Evolutionary conservation across 2,113 vertebrate species (phyloP).

Genomic region (Gallinago undulata): DNA sequence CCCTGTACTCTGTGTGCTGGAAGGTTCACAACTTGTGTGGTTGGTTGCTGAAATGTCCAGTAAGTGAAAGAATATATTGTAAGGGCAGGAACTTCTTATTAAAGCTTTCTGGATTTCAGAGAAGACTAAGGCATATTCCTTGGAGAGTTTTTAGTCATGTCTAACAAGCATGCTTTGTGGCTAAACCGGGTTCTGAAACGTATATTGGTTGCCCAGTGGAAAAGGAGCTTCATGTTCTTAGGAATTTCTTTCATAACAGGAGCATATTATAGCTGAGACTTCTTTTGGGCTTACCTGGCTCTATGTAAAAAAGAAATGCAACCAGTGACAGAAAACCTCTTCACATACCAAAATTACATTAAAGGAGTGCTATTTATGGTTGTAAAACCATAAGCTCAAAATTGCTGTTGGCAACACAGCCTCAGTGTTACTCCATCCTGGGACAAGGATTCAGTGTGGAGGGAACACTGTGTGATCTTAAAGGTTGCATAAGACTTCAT

Average conservation of each 20-base stretch:
- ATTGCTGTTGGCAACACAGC: background rate
- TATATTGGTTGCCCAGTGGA: slow-evolving; percentile 42
- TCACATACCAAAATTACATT: background rate
- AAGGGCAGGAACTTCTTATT: slow-evolving; percentile 35
- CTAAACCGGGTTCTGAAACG: background rate
- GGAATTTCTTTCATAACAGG: background rate
- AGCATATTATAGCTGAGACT: background rate
- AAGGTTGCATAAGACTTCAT: background rate
- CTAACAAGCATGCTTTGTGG: slow-evolving; percentile 44
- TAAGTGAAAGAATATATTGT: slow-evolving; percentile 62
- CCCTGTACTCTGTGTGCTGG: slow-evolving; percentile 27
- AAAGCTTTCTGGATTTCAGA: slow-evolving; percentile 35
- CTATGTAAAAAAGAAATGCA: background rate
- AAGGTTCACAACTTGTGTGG: slow-evolving; percentile 28
- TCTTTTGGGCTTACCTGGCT: slow-evolving; percentile 19
- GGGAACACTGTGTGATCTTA: background rate
- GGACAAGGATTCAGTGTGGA: background rate
- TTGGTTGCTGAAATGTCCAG: slow-evolving; percentile 30
- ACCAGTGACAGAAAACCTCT: background rate
- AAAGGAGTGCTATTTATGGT: slow-evolving; percentile 27
- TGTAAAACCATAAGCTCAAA: slow-evolving; percentile 27
- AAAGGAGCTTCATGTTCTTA: slow-evolving; percentile 43
- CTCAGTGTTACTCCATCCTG: background rate
- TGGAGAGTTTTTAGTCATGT: slow-evolving; percentile 36
- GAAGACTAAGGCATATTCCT: slow-evolving; percentile 43